Conservation (phyloP, 2,888 invertebrate genomes). For the Pseudoips prasinana region DNA sequence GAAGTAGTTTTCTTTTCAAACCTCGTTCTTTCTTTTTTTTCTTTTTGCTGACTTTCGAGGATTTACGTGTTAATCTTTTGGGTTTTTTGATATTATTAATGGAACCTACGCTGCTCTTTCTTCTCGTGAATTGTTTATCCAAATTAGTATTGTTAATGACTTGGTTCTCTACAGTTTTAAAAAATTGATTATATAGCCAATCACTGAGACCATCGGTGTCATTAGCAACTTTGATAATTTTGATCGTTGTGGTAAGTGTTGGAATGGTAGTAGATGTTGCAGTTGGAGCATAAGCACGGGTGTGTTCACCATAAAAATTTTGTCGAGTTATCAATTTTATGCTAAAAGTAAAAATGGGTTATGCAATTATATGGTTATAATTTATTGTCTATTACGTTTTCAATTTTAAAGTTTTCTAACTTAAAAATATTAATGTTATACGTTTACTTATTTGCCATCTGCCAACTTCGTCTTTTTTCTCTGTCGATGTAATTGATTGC, state of each 20-base stretch:
- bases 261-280: conserved; percentile 19
- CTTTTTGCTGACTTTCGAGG: conserved; percentile 30
- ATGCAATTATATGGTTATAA: background rate
- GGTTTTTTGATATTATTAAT: conserved; percentile 13
- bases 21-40: conserved; percentile 41
- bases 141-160: conserved; percentile 60
- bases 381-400: too few relatives aligned
- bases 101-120: conserved; percentile 36
- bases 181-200: conserved; percentile 75
- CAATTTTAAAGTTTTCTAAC: too few relatives aligned
- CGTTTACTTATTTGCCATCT: too few relatives aligned
- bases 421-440: too few relatives aligned
- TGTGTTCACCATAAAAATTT: conserved; percentile 39
- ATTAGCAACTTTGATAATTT: conserved; percentile 51
- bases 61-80: conserved; percentile 38
- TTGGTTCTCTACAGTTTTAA: conserved; percentile 71
- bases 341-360: conserved; percentile 38
- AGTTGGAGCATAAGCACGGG: conserved; percentile 25
- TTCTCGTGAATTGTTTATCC: conserved; percentile 43
- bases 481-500: too few relatives aligned
- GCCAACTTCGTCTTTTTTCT: too few relatives aligned
- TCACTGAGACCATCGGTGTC: conserved; percentile 66
- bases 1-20: conserved; percentile 52
- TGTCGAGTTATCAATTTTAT: conserved; percentile 52
- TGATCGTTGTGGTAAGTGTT: conserved; percentile 37